Percentiles rank a stretch among this genome's conserved stretches.
phyloP scores from a whole-genome alignment of 2,888 invertebrate genomes.

The Eristalis tenax region DNA sequence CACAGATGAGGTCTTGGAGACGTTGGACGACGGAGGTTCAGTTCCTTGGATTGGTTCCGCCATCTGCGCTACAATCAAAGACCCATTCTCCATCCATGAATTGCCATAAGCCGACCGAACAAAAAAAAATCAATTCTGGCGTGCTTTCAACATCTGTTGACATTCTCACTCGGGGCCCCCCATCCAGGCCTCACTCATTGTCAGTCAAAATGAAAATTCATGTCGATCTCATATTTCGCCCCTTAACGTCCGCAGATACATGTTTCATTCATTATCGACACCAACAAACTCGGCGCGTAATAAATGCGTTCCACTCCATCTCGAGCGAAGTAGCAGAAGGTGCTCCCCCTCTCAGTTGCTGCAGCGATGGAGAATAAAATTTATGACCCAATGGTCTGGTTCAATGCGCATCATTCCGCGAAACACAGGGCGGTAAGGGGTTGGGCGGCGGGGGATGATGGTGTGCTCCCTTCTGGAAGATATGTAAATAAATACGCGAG shows the following conservation, averaged over 20 bases:
- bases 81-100: too few species aligned
- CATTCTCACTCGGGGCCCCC: not conserved
- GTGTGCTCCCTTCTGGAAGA: not conserved
- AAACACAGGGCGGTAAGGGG: too few species aligned
- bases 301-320: slow-evolving; percentile 2
- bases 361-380: slow-evolving; percentile 2
- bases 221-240: not conserved
- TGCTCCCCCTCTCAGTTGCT: not conserved
- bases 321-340: not conserved
- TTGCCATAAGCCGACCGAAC: too few species aligned
- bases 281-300: not conserved
- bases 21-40: too few species aligned
- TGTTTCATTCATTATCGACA: slow-evolving; percentile 9
- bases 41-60: too few species aligned
- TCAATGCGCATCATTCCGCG: slow-evolving; percentile 5
- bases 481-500: slow-evolving; percentile 21
- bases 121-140: not conserved
- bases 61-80: too few species aligned
- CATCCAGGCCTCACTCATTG: not conserved
- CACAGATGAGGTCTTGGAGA: too few species aligned
- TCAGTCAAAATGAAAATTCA: not conserved
- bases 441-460: not conserved
- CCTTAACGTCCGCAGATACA: not conserved
- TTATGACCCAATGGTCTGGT: slow-evolving; percentile 28
- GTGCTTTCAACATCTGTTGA: not conserved